Conservation (phyloP, 2,113 vertebrate genomes). For the Archilochus colubris region DNA sequence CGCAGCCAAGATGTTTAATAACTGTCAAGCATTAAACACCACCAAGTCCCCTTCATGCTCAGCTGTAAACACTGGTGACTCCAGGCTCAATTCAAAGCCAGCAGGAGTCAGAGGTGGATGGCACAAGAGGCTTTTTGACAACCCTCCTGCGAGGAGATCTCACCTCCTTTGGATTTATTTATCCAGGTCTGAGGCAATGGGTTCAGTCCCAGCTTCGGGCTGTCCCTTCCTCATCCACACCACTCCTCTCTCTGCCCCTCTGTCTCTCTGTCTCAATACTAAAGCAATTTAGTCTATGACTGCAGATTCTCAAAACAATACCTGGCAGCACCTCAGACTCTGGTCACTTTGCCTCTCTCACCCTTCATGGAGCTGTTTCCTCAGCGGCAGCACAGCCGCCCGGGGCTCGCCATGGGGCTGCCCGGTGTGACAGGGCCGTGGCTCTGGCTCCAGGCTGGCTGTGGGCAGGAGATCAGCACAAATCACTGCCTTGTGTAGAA, state of each 20-base stretch:
- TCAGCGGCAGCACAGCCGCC: neutral
- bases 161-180: neutral
- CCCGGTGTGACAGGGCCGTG: neutral
- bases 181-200: neutral
- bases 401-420: neutral
- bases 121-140: neutral
- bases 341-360: neutral
- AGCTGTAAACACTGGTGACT: neutral
- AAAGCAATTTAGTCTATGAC: no score
- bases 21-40: neutral
- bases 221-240: neutral
- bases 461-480: neutral
- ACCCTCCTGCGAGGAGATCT: neutral
- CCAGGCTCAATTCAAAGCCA: neutral
- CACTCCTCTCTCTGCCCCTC: neutral
- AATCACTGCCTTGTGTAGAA: neutral
- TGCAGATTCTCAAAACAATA: no score
- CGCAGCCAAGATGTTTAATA: neutral
- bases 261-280: neutral
- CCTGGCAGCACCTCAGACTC: rapidly evolving
- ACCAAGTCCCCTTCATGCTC: neutral
- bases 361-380: neutral
- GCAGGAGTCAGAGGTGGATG: neutral
- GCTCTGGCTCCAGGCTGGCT: neutral
- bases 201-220: neutral